Conservation (phyloP, 2,888 invertebrate species). For the Euplagia quadripunctaria region DNA sequence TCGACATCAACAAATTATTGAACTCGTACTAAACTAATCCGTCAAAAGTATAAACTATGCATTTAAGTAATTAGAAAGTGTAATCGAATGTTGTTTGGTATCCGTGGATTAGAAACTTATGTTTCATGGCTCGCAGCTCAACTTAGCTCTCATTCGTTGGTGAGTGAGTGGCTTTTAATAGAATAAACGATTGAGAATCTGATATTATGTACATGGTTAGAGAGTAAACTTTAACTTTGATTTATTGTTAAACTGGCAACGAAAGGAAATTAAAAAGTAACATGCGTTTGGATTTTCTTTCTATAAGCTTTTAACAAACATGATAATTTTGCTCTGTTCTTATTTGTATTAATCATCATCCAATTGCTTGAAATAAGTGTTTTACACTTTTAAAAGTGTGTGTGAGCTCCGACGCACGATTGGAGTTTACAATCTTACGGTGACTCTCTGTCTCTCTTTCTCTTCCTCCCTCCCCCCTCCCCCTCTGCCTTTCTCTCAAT, state of each 20-base stretch:
- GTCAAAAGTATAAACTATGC: slow-evolving; percentile 2
- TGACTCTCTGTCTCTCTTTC: no score
- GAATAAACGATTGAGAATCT: background rate
- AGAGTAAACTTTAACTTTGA: slow-evolving; percentile 15
- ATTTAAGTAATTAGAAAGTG: slow-evolving; percentile 3
- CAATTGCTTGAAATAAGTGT: no score
- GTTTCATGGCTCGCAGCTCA: background rate
- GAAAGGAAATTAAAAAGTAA: no score
- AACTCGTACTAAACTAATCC: background rate
- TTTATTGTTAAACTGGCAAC: background rate
- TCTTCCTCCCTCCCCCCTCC: no score
- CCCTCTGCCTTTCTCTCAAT: no score
- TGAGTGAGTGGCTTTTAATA: slow-evolving; percentile 1
- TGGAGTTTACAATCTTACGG: no score
- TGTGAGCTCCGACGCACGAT: no score
- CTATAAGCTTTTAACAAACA: no score
- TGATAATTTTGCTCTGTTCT: no score
- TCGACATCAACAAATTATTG: slow-evolving; percentile 2
- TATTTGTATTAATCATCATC: no score
- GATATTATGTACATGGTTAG: slow-evolving; percentile 17
- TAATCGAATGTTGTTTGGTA: slow-evolving; percentile 9
- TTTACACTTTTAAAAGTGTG: no score
- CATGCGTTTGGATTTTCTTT: no score
- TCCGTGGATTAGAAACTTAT: slow-evolving; percentile 11
- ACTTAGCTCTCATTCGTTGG: background rate